Base-by-base conservation (phyloP, 2,888 invertebrate genomes). In the Drosophila koepferae region DNA sequence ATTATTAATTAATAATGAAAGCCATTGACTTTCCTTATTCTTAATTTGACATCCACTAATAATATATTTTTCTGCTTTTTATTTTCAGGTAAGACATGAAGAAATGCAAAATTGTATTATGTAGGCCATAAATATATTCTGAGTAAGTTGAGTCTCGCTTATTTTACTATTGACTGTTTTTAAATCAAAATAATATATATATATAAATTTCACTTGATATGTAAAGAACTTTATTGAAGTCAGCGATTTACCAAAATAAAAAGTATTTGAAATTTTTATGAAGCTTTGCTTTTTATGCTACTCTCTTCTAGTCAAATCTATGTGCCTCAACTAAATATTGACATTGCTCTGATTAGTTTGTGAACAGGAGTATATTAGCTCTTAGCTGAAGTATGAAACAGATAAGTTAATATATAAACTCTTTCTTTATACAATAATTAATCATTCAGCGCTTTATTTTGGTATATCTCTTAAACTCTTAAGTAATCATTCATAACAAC, bases 31-130 rank as follows among this genome's bases (percentile, higher is more conserved):
- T 34, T 34, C 9, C 2, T 34, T 9, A 9, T 34, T 34, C 2
- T 34, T 34, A 34, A 34, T 34, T 3, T 6, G 6, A 1, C 28
- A 28, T 34, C 18, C 5, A 18, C 3, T 23, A 44, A 44, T 14
- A 46, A 46, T 6, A 46, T 46, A 48, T 49, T 31, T 51, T 60
- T 23, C 6, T 68, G 58, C 28, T 34, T n/a, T 63, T 2, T 31
- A 44, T n/a, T 77, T 72, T 31, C 63, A 76, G 76, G 78, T 76
- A 76, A 73, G 77, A 34, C 34, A 14, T 16, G 34, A 34, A 34
- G 9, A 34, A 34, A 1, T 34, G 34, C 34, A 34, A 1, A 34
- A 34, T 34, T 34, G 1, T 9, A 9, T 34, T 34, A 34, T 34
- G 2, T 1, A 9, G n/a, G n/a, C n/a, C 0, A n/a, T 40, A 23